Base-by-base conservation (phyloP, 2,888 invertebrate species). In the Dichetophora obliterata region DNA sequence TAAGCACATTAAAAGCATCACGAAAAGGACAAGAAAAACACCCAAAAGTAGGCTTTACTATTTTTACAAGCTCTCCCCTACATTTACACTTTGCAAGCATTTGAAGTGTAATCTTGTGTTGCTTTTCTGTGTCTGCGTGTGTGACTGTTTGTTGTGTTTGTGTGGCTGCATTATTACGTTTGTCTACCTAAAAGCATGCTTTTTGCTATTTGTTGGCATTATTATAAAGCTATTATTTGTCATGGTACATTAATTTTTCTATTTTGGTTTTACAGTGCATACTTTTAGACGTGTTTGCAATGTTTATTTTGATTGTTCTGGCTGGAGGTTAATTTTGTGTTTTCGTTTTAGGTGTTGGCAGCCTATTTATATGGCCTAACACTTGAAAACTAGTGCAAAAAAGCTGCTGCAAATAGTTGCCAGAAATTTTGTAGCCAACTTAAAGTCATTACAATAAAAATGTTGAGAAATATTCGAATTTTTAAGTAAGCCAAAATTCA, bases 11-110 rank as follows among this genome's bases (percentile, higher is more conserved):
- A 24, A 84, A 85, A 83, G 83, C 84, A 83, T 71, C 74, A 37
- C 37, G 79, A 73, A 82, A 82, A 84, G 83, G 83, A 54, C 66
- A 24, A 27, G 34, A 76, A 54, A 72, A 57, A 65, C 74, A 73
- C 81, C 81, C 73, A 81, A 82, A 80, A 80, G 81, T 78, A 79
- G 79, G 80, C 79, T 77, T 80, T 76, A 31, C 52, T 74, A 50
- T 63, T 50, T 24, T 74, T 14, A 37, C 37, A 37, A 37, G 37
- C 37, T 37, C 37, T n/a, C n/a, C n/a, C 37, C 59, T 59, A 19
- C 11, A 24, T 34, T 61, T 16, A 37, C 6, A 57, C 54, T 48
- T 59, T 48, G 34, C 61, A 34, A 74, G 66, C 73, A 31, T 72
- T 50, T 34, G 48, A 16, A 69, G n/a, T 22, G 48, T 69, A 50